These are phyloP conservation scores for Salvelinus sp. DNA, from an alignment of 2,113 vertebrate genomes.

Conservation along the genomic window DNA sequence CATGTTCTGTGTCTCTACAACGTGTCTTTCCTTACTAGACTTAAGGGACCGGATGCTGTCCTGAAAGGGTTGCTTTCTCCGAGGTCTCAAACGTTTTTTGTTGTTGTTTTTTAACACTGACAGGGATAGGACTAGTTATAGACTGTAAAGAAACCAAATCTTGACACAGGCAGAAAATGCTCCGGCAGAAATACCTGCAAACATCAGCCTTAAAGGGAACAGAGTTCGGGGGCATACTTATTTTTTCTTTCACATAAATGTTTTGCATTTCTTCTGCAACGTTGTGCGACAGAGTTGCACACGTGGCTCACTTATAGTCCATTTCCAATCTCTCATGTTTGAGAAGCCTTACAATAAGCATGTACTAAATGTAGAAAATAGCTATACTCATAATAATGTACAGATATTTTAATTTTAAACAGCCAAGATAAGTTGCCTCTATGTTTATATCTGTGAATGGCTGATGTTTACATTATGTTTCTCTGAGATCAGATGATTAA, in stretches of 20 bases:
- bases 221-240: neutral
- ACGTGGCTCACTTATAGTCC: conserved; percentile 4
- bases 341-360: conserved; percentile 47
- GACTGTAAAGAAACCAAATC: conserved; percentile 6
- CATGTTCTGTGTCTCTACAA: neutral
- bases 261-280: conserved; percentile 18
- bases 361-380: conserved; percentile 37
- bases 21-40: conserved; percentile 1
- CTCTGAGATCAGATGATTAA: conserved; percentile 42
- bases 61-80: neutral
- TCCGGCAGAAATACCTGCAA: conserved; percentile 8
- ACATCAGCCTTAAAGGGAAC: neutral
- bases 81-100: neutral
- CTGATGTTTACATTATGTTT: conserved; percentile 57
- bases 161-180: neutral
- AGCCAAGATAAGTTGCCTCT: conserved; percentile 36
- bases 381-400: conserved; percentile 19
- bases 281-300: neutral
- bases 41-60: neutral
- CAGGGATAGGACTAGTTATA: neutral
- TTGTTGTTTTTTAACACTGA: neutral
- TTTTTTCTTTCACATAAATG: neutral
- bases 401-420: conserved; percentile 23
- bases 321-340: conserved; percentile 22
- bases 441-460: conserved; percentile 33